Base-by-base conservation (phyloP, 2,888 invertebrate genomes). In the Lamellibrachia satsuma region DNA sequence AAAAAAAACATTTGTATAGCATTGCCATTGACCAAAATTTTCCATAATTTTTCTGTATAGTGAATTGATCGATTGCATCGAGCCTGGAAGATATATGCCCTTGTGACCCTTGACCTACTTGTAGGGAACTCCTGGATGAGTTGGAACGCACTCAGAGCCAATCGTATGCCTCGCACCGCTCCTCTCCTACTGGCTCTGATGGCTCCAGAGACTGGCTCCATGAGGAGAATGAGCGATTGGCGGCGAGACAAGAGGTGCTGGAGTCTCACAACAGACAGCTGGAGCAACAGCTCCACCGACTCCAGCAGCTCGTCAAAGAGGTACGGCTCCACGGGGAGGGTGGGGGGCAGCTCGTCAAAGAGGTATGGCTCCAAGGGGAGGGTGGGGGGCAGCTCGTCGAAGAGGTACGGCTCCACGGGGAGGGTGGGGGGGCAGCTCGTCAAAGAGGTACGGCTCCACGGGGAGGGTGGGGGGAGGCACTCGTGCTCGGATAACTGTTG, bases 121-220 rank as follows among this genome's bases (percentile, higher is more conserved):
- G 15, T 93, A 95, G 95, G 92, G 94, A 94, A 22, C 93, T 95
- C 90, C 94, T 95, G 92, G 93, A 94, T n/a, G 94, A 95, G 93
- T 92, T 95, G 27, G 93, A 93, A 91, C 90, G 91, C 7, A 57
- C 93, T 7, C 92, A 93, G 90, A 75, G 75, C 7, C 75, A n/a
- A n/a, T 75, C 75, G 52, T 57, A 52, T 15, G 22, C 75, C 22
- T 75, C 75, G 22, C 91, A 92, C 39, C 91, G 91, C 15, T 75
- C 75, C 57, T 92, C 75, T 52, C 92, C 93, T 22, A 39, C 52
- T 75, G 92, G 55, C 55, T 90, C 90, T 7, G 75, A 55, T n/a
- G 90, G 94, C 55, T 75, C 93, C 15, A 93, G 94, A 7, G 94
- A 93, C 11, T 93, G 93, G 52, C 92, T 94, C 39, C 91, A 93